Conservation (phyloP, 2,888 invertebrate species). For the Hirudinaria manillensis region DNA sequence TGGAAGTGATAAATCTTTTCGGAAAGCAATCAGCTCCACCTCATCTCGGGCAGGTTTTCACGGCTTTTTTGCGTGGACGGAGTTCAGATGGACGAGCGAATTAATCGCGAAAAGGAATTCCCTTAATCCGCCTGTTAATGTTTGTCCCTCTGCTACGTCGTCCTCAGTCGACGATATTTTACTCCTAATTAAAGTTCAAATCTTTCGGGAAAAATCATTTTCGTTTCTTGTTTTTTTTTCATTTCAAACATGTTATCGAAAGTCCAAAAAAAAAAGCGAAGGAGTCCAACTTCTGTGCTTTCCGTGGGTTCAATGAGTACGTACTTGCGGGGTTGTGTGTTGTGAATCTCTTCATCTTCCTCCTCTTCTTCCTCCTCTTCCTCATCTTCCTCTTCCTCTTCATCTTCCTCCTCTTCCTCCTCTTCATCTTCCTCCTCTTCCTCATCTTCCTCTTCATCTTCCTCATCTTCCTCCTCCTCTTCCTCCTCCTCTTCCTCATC, state of each 20-base stretch:
- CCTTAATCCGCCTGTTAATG: slow-evolving; percentile 6
- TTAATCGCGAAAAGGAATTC: slow-evolving; percentile 1
- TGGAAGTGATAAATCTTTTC: slow-evolving; percentile 1
- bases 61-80: background rate
- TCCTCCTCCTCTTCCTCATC: background rate
- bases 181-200: too few species aligned
- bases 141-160: background rate
- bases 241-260: too few species aligned
- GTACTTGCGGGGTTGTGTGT: too few species aligned
- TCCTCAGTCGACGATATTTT: background rate
- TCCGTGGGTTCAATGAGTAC: too few species aligned
- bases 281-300: too few species aligned
- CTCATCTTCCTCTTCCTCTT: background rate
- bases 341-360: too few species aligned
- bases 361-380: background rate
- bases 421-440: slow-evolving; percentile 1
- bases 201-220: too few species aligned
- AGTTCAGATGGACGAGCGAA: slow-evolving; percentile 1
- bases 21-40: slow-evolving; percentile 8
- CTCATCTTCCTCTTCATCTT: background rate
- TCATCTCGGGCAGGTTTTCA: background rate
- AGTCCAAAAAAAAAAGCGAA: too few species aligned
- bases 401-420: background rate
- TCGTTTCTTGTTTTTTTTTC: too few species aligned
- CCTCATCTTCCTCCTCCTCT: background rate